Evolutionary conservation across 2,888 invertebrate genomes (phyloP).

Genomic region (Cheilosia soror): DNA sequence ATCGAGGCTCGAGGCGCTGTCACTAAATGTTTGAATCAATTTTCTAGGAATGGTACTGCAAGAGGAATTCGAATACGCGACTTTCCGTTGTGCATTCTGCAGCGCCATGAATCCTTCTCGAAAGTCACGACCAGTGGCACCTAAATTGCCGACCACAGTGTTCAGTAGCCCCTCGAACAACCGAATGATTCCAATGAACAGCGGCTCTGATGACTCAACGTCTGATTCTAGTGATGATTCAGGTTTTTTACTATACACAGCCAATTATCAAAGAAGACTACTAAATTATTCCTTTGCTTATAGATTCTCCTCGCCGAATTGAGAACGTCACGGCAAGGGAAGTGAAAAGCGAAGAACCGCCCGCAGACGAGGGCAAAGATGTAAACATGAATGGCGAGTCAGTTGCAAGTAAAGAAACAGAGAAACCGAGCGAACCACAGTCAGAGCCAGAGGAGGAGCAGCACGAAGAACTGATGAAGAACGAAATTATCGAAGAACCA

Average conservation of each 20-base stretch:
- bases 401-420: conserved; percentile 28
- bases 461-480: neutral
- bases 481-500: conserved; percentile 16
- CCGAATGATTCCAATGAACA: conserved; percentile 24
- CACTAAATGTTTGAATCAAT: neutral
- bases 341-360: neutral
- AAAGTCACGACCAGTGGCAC: conserved; percentile 92
- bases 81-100: conserved; percentile 97
- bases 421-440: conserved; percentile 24
- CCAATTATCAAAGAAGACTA: neutral
- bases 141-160: conserved; percentile 82
- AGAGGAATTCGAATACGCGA: conserved; percentile 90
- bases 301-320: conserved; percentile 24
- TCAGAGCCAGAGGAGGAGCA: conserved; percentile 13
- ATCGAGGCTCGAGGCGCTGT: neutral
- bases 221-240: conserved; percentile 60
- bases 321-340: neutral
- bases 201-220: conserved; percentile 41
- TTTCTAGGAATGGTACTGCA: conserved; percentile 88
- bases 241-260: conserved; percentile 26
- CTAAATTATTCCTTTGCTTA: neutral
- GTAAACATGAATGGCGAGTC: conserved; percentile 9
- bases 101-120: conserved; percentile 93
- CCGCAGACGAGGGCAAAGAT: conserved; percentile 26
- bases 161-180: conserved; percentile 37